phyloP scores from a whole-genome alignment of 2,888 invertebrate species.

The Synergus umbraculus region DNA sequence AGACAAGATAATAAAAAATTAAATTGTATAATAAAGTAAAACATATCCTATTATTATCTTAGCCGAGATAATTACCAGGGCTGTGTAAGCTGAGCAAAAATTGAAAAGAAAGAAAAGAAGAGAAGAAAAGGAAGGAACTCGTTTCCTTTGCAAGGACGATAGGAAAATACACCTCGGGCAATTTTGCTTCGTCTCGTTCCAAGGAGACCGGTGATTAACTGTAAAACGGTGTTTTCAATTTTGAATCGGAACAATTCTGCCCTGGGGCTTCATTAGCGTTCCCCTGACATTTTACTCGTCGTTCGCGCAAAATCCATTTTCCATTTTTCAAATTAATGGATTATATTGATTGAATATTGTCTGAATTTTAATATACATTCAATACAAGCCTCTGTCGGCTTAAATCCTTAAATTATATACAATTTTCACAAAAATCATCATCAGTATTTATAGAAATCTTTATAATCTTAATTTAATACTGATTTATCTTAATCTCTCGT shows the following conservation, averaged over 20 bases:
- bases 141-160: slow-evolving; percentile 34
- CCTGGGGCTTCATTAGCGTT: slow-evolving; percentile 11
- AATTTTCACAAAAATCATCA: too few relatives aligned
- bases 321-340: slow-evolving; percentile 9
- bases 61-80: slow-evolving; percentile 16
- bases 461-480: too few relatives aligned
- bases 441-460: too few relatives aligned
- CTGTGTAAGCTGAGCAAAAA: neutral
- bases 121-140: slow-evolving; percentile 15
- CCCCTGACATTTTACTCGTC: neutral
- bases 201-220: slow-evolving; percentile 38
- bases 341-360: neutral
- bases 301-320: slow-evolving; percentile 7
- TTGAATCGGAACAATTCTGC: slow-evolving; percentile 29
- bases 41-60: neutral
- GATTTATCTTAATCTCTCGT: neutral
- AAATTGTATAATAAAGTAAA: neutral
- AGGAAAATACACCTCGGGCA: slow-evolving; percentile 38
- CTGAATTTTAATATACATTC: neutral
- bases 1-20: too few relatives aligned
- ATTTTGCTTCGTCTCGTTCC: slow-evolving; percentile 36
- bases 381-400: too few relatives aligned
- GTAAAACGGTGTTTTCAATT: slow-evolving; percentile 40
- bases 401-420: too few relatives aligned
- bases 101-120: neutral